These are phyloP conservation scores for Cydia amplana DNA, from an alignment of 1,140 invertebrate species.

Conservation along the genomic window DNA sequence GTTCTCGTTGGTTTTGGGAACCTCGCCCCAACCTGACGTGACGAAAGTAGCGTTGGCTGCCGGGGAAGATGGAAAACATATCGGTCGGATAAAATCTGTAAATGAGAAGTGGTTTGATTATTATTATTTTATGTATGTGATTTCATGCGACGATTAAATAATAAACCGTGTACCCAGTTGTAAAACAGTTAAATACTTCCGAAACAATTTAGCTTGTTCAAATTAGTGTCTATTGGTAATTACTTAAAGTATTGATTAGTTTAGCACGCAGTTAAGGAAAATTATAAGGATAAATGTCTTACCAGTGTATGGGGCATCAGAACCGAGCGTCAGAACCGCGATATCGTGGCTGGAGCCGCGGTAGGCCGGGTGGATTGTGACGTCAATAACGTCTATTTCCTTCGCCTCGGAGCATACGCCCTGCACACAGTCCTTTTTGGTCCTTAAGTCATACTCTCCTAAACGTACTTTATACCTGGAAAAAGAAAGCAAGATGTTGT, in stretches of 20 bases:
- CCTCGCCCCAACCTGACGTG: slow-evolving; percentile 84
- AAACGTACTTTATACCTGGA: slow-evolving; percentile 36
- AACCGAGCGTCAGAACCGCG: slow-evolving; percentile 33
- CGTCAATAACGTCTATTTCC: slow-evolving; percentile 8
- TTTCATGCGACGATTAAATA: not conserved
- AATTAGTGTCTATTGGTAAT: not conserved
- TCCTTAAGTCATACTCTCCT: slow-evolving; percentile 36
- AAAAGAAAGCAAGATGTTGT: not conserved
- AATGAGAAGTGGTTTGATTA: slow-evolving; percentile 28
- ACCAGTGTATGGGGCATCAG: slow-evolving; percentile 40
- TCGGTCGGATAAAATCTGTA: slow-evolving; percentile 54
- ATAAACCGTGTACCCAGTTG: not conserved
- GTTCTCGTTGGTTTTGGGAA: slow-evolving; percentile 26
- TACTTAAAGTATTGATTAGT: not conserved
- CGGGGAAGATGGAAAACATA: slow-evolving; percentile 46
- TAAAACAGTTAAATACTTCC: not conserved
- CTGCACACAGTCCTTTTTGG: slow-evolving; percentile 36
- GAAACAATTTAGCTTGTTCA: not conserved
- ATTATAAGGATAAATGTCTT: not conserved
- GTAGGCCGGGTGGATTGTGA: slow-evolving; percentile 32
- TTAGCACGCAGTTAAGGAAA: not conserved
- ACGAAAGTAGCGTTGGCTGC: slow-evolving; percentile 57
- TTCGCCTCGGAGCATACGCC: slow-evolving; percentile 31
- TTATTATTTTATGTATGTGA: not conserved
- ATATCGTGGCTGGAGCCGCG: slow-evolving; percentile 34